These are phyloP conservation scores for Formicarius rufipectus DNA, from an alignment of 2,113 vertebrate genomes.

Conservation along the genomic window DNA sequence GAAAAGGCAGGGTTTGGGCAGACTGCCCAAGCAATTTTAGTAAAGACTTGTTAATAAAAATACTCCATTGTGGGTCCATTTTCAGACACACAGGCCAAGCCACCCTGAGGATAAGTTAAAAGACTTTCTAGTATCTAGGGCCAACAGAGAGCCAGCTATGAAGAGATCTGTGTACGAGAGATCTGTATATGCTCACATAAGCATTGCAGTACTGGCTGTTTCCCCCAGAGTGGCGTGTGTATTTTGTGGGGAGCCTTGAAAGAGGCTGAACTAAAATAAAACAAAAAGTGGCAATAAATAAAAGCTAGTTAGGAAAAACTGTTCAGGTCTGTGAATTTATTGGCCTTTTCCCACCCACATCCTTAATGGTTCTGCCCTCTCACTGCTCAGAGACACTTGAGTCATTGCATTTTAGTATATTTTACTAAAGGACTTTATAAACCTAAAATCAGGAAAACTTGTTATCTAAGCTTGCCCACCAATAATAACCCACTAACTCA, in stretches of 20 bases:
- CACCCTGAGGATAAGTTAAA: not conserved
- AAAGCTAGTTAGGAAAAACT: not conserved
- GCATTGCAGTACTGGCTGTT: not conserved
- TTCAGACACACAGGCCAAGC: not conserved
- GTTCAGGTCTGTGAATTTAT: not conserved
- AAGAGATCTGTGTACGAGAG: not conserved
- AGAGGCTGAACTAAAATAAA: not conserved
- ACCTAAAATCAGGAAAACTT: not conserved
- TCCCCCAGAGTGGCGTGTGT: not conserved
- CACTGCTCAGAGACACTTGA: not conserved
- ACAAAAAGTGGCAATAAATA: not conserved
- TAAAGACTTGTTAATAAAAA: constrained; percentile 23
- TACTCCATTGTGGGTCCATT: not conserved
- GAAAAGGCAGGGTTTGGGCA: not conserved
- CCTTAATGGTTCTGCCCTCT: not conserved
- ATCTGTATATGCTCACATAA: not conserved
- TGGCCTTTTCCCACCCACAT: not conserved
- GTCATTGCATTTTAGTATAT: not conserved
- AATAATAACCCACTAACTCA: not conserved
- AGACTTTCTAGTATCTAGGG: not conserved
- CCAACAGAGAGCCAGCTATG: not conserved
- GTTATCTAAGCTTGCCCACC: not conserved
- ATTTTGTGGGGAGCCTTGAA: not conserved
- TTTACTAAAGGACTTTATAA: not conserved
- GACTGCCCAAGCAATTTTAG: not conserved